Percentiles rank a stretch among this genome's conserved stretches.
These are phyloP conservation scores for Linepithema humile DNA, from an alignment of 1,140 invertebrate genomes.

Conservation along the genomic window DNA sequence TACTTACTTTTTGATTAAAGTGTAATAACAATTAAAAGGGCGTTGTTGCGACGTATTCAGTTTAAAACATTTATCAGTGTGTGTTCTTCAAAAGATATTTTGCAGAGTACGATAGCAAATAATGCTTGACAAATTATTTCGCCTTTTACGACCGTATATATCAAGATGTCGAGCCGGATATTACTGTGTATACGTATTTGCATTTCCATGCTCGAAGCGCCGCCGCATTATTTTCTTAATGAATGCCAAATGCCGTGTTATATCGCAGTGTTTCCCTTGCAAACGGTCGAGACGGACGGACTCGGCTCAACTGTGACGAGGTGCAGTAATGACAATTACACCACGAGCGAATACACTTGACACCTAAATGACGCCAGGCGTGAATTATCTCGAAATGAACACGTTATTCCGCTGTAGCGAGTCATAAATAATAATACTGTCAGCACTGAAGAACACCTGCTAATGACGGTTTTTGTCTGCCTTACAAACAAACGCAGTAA, in stretches of 20 bases:
- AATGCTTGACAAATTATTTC: not conserved
- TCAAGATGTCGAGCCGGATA: not conserved
- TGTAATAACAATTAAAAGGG: not conserved
- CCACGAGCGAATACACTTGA: conserved; percentile 39
- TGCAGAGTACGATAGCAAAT: not conserved
- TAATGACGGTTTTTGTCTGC: conserved; percentile 33
- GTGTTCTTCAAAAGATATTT: not conserved
- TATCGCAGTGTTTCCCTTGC: conserved; percentile 14
- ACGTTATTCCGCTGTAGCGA: conserved; percentile 10
- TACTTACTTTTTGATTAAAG: not conserved
- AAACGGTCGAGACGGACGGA: conserved; percentile 23
- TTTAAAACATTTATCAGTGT: not conserved
- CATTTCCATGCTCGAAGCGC: not conserved
- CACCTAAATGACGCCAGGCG: conserved; percentile 35
- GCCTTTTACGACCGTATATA: not conserved
- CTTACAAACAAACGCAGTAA: not conserved
- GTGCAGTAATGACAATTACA: conserved; percentile 40
- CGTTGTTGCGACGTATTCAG: not conserved
- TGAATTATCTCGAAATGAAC: conserved; percentile 41
- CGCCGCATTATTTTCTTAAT: conserved; percentile 44
- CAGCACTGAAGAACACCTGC: conserved; percentile 25
- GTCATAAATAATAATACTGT: conserved; percentile 46
- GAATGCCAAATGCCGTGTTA: conserved; percentile 20
- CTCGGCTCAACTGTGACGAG: conserved; percentile 1
- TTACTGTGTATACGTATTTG: conserved; percentile 9